A percentile compares a stretch with the other conserved stretches of the same genome.
These are phyloP conservation scores for Cephalopterus ornatus DNA, from an alignment of 2,113 vertebrate species.

Conservation along the genomic window DNA sequence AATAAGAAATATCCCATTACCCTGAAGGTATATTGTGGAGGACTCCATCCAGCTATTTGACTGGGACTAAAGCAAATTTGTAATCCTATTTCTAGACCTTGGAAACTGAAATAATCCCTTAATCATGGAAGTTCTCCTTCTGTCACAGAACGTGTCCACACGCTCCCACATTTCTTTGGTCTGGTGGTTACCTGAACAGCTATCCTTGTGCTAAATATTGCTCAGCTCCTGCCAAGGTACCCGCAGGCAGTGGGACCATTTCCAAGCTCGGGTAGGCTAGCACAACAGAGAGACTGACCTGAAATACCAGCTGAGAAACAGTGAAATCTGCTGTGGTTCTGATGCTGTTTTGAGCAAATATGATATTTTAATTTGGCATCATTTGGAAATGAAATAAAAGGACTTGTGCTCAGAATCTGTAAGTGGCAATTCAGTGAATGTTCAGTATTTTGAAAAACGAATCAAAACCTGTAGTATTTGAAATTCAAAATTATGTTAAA, in stretches of 20 bases:
- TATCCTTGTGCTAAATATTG: neutral
- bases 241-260: neutral
- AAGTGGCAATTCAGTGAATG: neutral
- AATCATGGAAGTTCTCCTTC: neutral
- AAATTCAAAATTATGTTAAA: neutral
- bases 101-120: neutral
- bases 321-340: neutral
- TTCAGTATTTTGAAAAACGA: neutral
- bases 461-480: neutral
- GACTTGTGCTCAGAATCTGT: neutral
- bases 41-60: neutral
- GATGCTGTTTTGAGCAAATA: neutral
- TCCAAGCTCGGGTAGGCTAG: neutral
- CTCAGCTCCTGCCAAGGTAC: neutral
- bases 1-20: neutral
- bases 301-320: neutral
- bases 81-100: neutral
- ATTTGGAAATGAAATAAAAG: neutral
- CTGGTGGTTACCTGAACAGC: neutral
- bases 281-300: neutral
- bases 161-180: neutral
- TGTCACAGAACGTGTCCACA: neutral
- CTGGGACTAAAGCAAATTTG: neutral
- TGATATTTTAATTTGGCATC: neutral
- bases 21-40: neutral